phyloP scores from a whole-genome alignment of 2,113 vertebrate genomes.

The Aldabrachelys gigantea region DNA sequence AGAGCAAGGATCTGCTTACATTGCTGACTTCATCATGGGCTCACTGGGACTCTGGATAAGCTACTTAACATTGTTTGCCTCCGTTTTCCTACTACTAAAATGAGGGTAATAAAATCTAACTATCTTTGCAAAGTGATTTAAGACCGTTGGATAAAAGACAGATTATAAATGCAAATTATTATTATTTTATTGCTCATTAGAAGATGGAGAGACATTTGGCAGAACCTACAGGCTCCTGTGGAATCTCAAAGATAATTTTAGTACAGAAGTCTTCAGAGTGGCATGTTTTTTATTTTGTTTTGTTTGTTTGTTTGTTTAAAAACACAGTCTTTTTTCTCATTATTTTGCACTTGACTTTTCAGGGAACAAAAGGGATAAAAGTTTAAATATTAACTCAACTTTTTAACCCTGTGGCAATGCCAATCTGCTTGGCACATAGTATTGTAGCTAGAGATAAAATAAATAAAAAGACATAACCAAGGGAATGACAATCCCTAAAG shows the following conservation, averaged over 20 bases:
- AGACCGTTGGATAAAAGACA: neutral
- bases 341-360: slow-evolving; percentile 42
- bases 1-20: neutral
- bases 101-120: neutral
- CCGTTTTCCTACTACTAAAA: neutral
- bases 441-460: slow-evolving; percentile 26
- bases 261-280: neutral
- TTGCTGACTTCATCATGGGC: neutral
- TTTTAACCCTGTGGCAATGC: slow-evolving; percentile 45
- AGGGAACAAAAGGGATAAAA: slow-evolving; percentile 55
- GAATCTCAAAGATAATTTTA: neutral
- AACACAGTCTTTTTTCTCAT: slow-evolving; percentile 64
- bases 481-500: neutral
- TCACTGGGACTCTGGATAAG: neutral
- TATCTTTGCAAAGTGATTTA: neutral
- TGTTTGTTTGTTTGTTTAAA: slow-evolving; percentile 19
- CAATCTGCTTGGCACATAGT: neutral
- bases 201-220: neutral
- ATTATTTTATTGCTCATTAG: neutral
- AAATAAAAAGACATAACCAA: neutral
- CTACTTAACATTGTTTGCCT: neutral
- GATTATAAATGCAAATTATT: neutral
- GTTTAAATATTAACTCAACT: slow-evolving; percentile 75
- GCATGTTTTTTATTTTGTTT: neutral
- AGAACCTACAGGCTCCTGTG: neutral